Percentiles rank a stretch among this genome's conserved stretches.
phyloP scores from a whole-genome alignment of 2,113 vertebrate genomes.

The Hemicordylus capensis region DNA sequence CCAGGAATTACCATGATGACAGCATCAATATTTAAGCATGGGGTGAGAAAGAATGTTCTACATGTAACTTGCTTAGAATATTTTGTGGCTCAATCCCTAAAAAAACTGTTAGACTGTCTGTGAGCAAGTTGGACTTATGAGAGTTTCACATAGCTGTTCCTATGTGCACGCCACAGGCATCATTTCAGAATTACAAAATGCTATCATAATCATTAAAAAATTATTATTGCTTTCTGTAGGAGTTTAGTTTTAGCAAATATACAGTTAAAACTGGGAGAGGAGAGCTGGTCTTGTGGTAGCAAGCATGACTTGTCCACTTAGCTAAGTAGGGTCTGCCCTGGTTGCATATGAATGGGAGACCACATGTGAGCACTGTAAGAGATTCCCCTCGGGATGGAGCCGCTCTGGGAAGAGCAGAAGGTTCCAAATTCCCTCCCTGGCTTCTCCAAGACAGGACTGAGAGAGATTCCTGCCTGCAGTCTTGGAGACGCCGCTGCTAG shows the following conservation, averaged over 20 bases:
- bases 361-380: no score
- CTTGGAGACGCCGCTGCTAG: no score
- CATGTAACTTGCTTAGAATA: neutral
- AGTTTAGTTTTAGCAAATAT: neutral
- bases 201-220: constrained; percentile 3
- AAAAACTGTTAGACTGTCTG: neutral
- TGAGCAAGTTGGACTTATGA: neutral
- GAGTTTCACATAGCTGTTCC: neutral
- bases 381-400: no score
- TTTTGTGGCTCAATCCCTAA: neutral
- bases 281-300: no score
- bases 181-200: neutral
- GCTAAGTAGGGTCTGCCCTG: no score
- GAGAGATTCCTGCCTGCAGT: no score
- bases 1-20: neutral
- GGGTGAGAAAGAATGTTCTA: neutral
- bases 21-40: neutral
- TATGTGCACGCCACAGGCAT: neutral
- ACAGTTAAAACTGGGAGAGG: no score
- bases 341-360: no score
- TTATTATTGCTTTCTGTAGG: neutral
- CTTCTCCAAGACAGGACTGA: no score
- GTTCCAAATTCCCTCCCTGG: no score
- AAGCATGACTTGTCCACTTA: no score
- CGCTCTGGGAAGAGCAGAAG: no score